Evolutionary conservation across 2,797 vertebrate genomes (phyloP).

Genomic region (Mallotus villosus): DNA sequence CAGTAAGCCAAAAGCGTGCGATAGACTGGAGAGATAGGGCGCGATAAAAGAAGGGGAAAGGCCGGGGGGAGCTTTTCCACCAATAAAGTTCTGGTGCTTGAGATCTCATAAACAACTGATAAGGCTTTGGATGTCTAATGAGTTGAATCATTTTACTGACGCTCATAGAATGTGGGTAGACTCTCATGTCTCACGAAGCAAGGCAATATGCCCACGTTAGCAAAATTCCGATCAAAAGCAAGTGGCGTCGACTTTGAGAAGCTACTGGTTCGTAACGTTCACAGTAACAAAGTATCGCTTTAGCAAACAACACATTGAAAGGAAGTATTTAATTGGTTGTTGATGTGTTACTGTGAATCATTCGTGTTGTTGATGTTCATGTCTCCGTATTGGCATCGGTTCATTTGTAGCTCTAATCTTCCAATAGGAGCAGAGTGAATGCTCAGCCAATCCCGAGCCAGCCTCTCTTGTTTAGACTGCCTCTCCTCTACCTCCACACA

Average conservation of each 20-base stretch:
- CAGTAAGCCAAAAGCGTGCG: slow-evolving; percentile 66
- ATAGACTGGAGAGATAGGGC: slow-evolving; percentile 58
- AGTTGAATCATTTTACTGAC: slow-evolving; percentile 69
- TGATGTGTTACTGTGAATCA: not conserved
- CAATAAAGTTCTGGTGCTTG: slow-evolving; percentile 62
- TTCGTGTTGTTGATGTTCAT: slow-evolving; percentile 12
- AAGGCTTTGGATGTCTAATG: slow-evolving; percentile 64
- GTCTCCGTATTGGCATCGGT: slow-evolving; percentile 9
- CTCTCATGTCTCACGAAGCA: slow-evolving; percentile 56
- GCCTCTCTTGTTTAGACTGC: slow-evolving; percentile 17
- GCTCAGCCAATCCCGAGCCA: not conserved
- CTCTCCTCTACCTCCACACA: not conserved
- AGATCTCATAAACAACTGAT: slow-evolving; percentile 70
- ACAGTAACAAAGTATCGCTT: slow-evolving; percentile 15
- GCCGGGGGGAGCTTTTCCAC: slow-evolving; percentile 61
- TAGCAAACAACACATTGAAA: slow-evolving; percentile 13
- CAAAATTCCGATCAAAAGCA: slow-evolving; percentile 48
- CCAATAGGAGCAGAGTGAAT: slow-evolving; percentile 20
- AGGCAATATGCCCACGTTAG: slow-evolving; percentile 44
- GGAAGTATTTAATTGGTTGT: slow-evolving; percentile 8
- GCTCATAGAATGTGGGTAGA: slow-evolving; percentile 63
- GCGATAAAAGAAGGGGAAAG: slow-evolving; percentile 52
- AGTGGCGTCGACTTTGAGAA: slow-evolving; percentile 38
- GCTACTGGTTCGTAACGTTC: slow-evolving; percentile 19
- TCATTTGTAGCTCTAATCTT: slow-evolving; percentile 23